Percentiles rank a stretch among this genome's conserved stretches.
Conservation (phyloP, 2,113 vertebrate genomes). For the Vidua chalybeata region DNA sequence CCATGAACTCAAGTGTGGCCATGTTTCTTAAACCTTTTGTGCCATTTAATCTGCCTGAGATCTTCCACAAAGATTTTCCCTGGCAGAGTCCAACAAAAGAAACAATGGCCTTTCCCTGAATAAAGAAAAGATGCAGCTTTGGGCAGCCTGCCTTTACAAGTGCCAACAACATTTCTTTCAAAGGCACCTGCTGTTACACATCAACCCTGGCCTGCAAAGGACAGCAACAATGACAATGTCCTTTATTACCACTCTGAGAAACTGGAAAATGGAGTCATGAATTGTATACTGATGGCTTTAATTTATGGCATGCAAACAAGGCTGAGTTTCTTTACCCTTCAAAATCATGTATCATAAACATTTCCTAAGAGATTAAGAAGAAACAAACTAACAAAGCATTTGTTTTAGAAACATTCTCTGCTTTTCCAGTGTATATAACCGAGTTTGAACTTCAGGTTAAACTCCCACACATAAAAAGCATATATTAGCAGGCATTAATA, state of each 20-base stretch:
- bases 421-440: background rate
- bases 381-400: background rate
- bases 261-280: slow-evolving; percentile 1
- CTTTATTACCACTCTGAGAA: slow-evolving; percentile 6
- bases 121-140: slow-evolving; percentile 28
- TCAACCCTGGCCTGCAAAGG: slow-evolving; percentile 40
- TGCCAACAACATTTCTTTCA: slow-evolving; percentile 38
- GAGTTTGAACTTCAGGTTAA: background rate
- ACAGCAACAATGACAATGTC: slow-evolving; percentile 26
- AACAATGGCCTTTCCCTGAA: slow-evolving; percentile 53
- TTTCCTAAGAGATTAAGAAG: background rate
- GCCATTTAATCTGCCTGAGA: slow-evolving; percentile 42
- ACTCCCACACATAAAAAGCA: background rate
- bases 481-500: background rate
- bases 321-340: slow-evolving; percentile 39
- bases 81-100: slow-evolving; percentile 52
- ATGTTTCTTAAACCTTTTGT: slow-evolving; percentile 42
- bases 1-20: background rate
- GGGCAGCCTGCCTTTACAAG: slow-evolving; percentile 44
- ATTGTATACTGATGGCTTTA: slow-evolving; percentile 28
- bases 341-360: slow-evolving; percentile 10
- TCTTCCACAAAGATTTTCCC: slow-evolving; percentile 40
- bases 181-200: slow-evolving; percentile 59
- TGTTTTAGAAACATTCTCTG: background rate
- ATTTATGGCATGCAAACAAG: slow-evolving; percentile 43